Evolutionary conservation across 2,113 vertebrate genomes (phyloP), one percentile per base, ranked within the genome.

Genomic region (Piaya cayana): DNA sequence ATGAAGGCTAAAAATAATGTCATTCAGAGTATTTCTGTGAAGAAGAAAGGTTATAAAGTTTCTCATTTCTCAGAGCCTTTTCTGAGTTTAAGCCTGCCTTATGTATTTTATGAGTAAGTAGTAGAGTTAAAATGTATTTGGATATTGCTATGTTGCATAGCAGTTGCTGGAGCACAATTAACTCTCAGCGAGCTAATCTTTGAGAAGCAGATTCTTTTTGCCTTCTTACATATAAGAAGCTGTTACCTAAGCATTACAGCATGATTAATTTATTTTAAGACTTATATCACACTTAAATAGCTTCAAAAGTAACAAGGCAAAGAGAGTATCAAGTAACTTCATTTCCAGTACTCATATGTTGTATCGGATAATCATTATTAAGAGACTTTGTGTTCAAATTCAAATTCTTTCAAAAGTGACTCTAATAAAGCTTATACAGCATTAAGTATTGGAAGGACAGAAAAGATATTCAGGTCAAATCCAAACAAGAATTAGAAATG

Each of bases 151-250:
- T 64, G 45, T 69, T 72, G 27, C 81, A 49, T 36, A 81, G 77
- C 78, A 74, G 82, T 13, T 9, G 0, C 56, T 87, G 78, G 50
- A 94, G 30, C n/a, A 87, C 60, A 78, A 78, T 93, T 87, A 91
- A 67, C 69, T 70, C 56, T 84, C 84, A 89, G 60, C 59, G 62
- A 88, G 37, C 69, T 93, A 91, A 89, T 94, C 88, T 93, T 59
- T 39, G 42, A 58, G 32, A 17, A 91, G 27, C 36, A 86, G 50
- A 74, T 93, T 93, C 55, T 74, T 81, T 86, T 82, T 70, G 74
- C 81, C 69, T 81, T 77, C 36, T 91, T 84, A 39, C 56, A 74
- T 69, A 20, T 81, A 91, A 70, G 78, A 84, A 78, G 56, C 29
- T 81, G 81, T 62, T 94, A 70, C 88, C 74, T 93, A 87, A 84